Percentiles rank a stretch among this genome's conserved stretches.
These are phyloP conservation scores for Dolichallabes microphthalmus DNA, from an alignment of 2,113 vertebrate genomes.

Conservation along the genomic window DNA sequence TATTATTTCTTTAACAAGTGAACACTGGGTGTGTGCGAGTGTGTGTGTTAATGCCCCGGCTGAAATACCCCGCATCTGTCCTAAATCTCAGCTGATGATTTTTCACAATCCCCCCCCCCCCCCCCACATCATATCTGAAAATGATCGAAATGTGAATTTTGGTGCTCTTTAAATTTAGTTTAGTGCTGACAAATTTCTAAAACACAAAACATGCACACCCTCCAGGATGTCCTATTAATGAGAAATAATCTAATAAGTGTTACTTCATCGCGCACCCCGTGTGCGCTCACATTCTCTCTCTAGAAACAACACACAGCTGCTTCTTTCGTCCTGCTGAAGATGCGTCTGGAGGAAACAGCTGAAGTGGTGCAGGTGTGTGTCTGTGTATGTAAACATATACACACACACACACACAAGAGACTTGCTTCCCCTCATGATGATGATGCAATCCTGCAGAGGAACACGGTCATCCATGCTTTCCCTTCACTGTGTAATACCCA, in stretches of 20 bases:
- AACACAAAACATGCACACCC: neutral
- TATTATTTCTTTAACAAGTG: no score
- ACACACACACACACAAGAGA: neutral
- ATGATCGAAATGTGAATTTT: no score
- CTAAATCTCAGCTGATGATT: no score
- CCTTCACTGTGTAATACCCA: neutral
- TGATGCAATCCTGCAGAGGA: slow-evolving; percentile 20
- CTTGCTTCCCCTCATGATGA: neutral
- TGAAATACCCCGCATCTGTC: no score
- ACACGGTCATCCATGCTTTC: neutral
- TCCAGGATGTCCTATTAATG: neutral
- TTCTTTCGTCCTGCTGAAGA: neutral
- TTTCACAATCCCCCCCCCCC: no score
- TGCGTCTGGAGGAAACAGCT: neutral
- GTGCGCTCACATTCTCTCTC: neutral
- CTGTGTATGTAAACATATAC: no score
- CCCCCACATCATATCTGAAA: no score
- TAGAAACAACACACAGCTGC: neutral
- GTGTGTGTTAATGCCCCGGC: no score
- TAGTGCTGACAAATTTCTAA: neutral
- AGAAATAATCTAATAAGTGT: no score
- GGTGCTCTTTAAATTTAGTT: no score
- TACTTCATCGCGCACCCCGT: no score
- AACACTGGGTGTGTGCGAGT: no score
- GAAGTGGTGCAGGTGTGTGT: slow-evolving; percentile 7